A percentile compares a stretch with the other conserved stretches of the same genome.
phyloP scores from a whole-genome alignment of 92 coral and sea anemone genomes.

The Siderastrea radians region DNA sequence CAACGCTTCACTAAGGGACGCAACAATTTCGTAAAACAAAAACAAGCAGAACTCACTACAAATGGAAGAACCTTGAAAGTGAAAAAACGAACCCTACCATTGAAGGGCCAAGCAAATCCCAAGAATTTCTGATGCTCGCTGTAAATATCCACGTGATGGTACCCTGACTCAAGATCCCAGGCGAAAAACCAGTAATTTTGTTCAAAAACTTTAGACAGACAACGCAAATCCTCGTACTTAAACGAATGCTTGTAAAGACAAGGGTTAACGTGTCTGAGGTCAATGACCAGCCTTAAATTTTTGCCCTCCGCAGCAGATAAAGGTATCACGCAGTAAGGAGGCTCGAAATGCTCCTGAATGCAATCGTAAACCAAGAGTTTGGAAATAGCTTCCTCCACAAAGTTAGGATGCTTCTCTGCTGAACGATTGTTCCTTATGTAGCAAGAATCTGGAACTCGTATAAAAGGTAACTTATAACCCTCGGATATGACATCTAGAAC shows the following conservation, averaged over 20 bases:
- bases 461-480: too few relatives aligned
- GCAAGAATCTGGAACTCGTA: too few relatives aligned
- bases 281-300: slow-evolving; percentile 43
- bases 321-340: slow-evolving; percentile 45
- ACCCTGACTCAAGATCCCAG: slow-evolving; percentile 34
- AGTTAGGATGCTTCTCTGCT: neutral
- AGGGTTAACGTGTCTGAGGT: slow-evolving; percentile 48
- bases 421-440: neutral
- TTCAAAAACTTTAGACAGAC: slow-evolving; percentile 26
- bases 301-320: slow-evolving; percentile 45
- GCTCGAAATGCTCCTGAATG: slow-evolving; percentile 21
- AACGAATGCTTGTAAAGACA: slow-evolving; percentile 21
- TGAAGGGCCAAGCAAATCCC: slow-evolving; percentile 44
- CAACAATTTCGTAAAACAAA: slow-evolving; percentile 21
- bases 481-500: too few relatives aligned
- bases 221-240: slow-evolving; percentile 21
- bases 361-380: neutral
- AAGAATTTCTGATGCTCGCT: slow-evolving; percentile 24
- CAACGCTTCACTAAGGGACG: slow-evolving; percentile 9
- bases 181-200: slow-evolving; percentile 17
- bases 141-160: slow-evolving; percentile 45
- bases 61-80: slow-evolving; percentile 43
- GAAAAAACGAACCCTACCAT: slow-evolving; percentile 34
- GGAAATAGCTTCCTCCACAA: neutral
- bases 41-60: slow-evolving; percentile 39